phyloP scores from a whole-genome alignment of 1,140 invertebrate genomes.

The Megalopta genalis region DNA sequence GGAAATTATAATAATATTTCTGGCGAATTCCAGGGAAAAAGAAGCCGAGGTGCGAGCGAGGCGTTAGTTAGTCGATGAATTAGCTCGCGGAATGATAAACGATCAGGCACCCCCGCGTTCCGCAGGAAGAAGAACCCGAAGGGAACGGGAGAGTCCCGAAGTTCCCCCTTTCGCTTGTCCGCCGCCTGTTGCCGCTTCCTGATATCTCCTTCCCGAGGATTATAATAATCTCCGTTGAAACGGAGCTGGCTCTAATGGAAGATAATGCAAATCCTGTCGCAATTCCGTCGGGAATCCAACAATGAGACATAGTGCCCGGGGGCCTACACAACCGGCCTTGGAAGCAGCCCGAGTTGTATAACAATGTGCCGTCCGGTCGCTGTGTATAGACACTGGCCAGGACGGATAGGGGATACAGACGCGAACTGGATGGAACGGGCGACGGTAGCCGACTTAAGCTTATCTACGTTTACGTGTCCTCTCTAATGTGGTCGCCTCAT shows the following conservation, averaged over 20 bases:
- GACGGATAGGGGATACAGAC: conserved; percentile 20
- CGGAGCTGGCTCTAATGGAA: conserved; percentile 32
- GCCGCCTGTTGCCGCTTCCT: not conserved
- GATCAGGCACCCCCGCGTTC: not conserved
- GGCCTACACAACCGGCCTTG: conserved; percentile 25
- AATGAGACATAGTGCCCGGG: conserved; percentile 45
- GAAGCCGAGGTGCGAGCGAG: no score
- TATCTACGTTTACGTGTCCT: not conserved
- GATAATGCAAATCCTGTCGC: conserved; percentile 46
- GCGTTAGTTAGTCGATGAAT: no score
- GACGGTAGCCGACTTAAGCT: conserved; percentile 41
- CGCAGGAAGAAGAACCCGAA: not conserved
- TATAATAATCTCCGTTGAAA: conserved; percentile 32
- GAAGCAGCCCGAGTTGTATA: conserved; percentile 16
- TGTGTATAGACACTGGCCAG: conserved; percentile 29
- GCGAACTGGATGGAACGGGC: conserved; percentile 2
- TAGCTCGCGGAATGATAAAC: not conserved
- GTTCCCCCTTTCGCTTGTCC: not conserved
- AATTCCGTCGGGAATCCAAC: conserved; percentile 40
- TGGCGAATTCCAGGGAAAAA: no score
- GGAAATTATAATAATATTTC: no score
- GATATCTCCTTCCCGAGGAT: conserved; percentile 2
- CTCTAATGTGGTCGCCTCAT: not conserved
- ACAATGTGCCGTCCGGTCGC: conserved; percentile 16
- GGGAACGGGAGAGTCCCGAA: not conserved